Evolutionary conservation across 2,888 invertebrate genomes (phyloP).

Genomic region (Calameuta idolon): DNA sequence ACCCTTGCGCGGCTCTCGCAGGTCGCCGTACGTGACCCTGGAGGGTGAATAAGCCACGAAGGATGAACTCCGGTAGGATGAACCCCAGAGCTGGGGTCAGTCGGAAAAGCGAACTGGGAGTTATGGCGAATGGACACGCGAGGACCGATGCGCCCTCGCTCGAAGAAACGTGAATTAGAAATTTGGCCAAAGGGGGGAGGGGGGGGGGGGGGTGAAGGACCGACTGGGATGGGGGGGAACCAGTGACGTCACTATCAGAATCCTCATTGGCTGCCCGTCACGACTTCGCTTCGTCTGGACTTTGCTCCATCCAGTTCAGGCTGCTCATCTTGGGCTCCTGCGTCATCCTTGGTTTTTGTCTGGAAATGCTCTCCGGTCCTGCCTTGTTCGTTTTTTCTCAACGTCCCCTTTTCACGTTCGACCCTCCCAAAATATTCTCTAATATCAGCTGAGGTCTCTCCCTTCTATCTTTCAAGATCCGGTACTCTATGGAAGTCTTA

Average conservation of each 20-base stretch:
- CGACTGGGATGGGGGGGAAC: background rate
- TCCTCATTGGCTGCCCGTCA: background rate
- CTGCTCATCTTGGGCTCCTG: background rate
- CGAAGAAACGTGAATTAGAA: background rate
- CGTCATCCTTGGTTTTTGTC: background rate
- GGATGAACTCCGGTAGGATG: background rate
- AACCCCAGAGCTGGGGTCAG: background rate
- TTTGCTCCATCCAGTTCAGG: background rate
- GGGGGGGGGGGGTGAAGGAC: background rate
- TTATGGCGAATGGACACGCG: background rate
- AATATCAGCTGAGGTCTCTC: constrained; percentile 16
- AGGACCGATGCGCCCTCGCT: background rate
- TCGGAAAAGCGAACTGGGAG: background rate
- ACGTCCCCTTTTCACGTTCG: background rate
- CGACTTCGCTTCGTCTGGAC: background rate
- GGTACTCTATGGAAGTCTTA: constrained; percentile 22
- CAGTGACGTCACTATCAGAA: background rate
- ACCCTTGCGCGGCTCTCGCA: background rate
- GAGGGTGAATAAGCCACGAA: background rate
- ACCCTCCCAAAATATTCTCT: background rate
- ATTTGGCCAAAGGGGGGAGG: background rate
- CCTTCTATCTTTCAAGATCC: constrained; percentile 23
- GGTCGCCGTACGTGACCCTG: background rate
- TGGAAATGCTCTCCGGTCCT: background rate
- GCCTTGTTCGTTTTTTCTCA: background rate